These are phyloP conservation scores for Bombus superbus DNA, from an alignment of 1,140 invertebrate species.

Conservation along the genomic window DNA sequence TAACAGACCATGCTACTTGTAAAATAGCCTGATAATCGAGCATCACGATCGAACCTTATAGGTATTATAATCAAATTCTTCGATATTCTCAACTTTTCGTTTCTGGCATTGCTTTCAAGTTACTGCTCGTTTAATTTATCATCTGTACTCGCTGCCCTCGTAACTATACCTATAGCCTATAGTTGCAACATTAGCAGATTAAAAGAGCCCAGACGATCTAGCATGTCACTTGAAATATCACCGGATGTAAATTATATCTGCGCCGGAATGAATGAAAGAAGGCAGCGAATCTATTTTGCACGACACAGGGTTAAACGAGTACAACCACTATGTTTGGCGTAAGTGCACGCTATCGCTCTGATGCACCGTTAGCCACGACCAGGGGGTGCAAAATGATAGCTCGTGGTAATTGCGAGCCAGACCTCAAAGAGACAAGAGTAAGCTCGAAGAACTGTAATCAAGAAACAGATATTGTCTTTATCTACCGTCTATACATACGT, in stretches of 20 bases:
- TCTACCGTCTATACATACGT: background rate
- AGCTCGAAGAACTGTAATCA: conserved; percentile 28
- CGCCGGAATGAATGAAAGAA: background rate
- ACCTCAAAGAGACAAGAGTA: conserved; percentile 37
- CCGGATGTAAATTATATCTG: background rate
- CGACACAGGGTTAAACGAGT: conserved; percentile 36
- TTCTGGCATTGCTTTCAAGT: background rate
- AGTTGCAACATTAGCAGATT: background rate
- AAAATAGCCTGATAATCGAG: too few relatives aligned
- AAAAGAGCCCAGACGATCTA: background rate
- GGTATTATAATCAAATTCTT: too few relatives aligned
- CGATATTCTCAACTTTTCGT: background rate
- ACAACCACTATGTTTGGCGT: conserved; percentile 29
- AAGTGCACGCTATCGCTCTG: conserved; percentile 44
- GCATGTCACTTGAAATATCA: background rate
- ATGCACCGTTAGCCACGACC: conserved; percentile 32
- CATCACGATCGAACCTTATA: too few relatives aligned
- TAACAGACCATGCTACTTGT: too few relatives aligned
- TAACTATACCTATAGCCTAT: background rate
- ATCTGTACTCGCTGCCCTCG: background rate
- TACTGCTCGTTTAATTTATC: too few relatives aligned
- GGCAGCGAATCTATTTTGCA: conserved; percentile 3
- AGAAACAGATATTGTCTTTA: conserved; percentile 20
- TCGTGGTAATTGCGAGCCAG: conserved; percentile 27
- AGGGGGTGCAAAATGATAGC: conserved; percentile 29